phyloP scores from a whole-genome alignment of 2,797 vertebrate genomes.

The Phoxinus dragarum region DNA sequence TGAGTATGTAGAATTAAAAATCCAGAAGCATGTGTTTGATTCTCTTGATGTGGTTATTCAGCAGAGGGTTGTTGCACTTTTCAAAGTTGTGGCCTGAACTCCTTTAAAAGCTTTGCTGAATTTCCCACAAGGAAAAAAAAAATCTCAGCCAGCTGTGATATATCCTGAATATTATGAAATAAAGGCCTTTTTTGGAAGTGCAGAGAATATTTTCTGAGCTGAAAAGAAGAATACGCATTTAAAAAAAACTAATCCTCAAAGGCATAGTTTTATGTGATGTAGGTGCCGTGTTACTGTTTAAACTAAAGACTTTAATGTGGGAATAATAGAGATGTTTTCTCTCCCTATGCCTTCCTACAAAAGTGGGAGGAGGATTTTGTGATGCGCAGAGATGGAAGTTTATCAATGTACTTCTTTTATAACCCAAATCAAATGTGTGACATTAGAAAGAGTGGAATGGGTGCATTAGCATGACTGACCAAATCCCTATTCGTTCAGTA shows the following conservation, averaged over 20 bases:
- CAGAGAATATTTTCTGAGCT: not conserved
- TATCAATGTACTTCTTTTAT: not conserved
- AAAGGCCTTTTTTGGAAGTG: conserved; percentile 14
- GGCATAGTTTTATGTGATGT: not conserved
- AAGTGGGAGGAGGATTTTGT: not conserved
- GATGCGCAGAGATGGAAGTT: not conserved
- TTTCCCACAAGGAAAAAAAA: conserved; percentile 30
- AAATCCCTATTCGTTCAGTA: not conserved
- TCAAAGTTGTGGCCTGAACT: conserved; percentile 48
- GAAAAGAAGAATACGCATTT: conserved; percentile 8
- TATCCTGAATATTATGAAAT: conserved; percentile 3
- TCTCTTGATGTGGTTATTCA: conserved; percentile 56
- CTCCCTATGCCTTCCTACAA: not conserved
- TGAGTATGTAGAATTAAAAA: conserved; percentile 49
- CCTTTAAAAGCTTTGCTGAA: conserved; percentile 29
- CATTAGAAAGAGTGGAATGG: not conserved
- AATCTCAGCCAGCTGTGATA: conserved; percentile 24
- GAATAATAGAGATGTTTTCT: not conserved
- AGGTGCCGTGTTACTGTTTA: conserved; percentile 14
- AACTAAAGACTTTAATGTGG: conserved; percentile 2
- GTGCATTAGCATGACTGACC: not conserved
- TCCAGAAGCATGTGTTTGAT: conserved; percentile 29
- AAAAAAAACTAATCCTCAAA: not conserved
- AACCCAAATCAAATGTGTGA: not conserved
- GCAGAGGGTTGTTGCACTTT: conserved; percentile 5